These are phyloP conservation scores for Cynocephalus volans DNA, from an alignment of 2,113 vertebrate genomes.

Conservation along the genomic window DNA sequence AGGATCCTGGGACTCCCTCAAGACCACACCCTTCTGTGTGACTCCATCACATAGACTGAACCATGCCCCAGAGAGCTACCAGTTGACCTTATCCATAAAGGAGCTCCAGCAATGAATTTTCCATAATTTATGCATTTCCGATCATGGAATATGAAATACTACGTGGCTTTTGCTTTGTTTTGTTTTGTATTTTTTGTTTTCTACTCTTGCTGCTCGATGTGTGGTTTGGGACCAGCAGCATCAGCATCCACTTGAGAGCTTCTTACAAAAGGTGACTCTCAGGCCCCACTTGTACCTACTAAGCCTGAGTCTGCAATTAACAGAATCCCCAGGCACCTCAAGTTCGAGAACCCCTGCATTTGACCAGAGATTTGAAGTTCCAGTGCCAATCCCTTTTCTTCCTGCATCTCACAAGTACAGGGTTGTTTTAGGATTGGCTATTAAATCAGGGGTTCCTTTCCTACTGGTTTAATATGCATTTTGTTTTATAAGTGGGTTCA, in stretches of 20 bases:
- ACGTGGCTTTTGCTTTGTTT: not conserved
- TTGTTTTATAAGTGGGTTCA: not conserved
- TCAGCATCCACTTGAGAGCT: accelerated
- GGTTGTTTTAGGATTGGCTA: not conserved
- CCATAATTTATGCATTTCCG: not conserved
- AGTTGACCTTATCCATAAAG: not conserved
- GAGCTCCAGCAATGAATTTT: not conserved
- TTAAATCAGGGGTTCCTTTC: not conserved
- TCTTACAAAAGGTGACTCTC: too few species aligned
- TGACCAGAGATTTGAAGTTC: not conserved
- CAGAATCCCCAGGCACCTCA: too few species aligned
- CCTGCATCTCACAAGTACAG: not conserved
- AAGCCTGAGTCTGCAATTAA: accelerated
- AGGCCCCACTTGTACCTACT: not conserved
- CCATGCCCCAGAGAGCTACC: accelerated
- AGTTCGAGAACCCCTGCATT: not conserved
- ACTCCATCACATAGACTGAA: not conserved
- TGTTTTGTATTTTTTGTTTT: not conserved
- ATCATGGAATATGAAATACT: not conserved
- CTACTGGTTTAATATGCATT: not conserved
- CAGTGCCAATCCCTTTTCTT: not conserved
- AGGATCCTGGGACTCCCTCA: not conserved
- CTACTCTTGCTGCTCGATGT: not conserved
- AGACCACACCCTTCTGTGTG: too few species aligned
- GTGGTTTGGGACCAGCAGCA: not conserved